Conservation (phyloP, 1,140 invertebrate species). For the Drosophila serrata region DNA sequence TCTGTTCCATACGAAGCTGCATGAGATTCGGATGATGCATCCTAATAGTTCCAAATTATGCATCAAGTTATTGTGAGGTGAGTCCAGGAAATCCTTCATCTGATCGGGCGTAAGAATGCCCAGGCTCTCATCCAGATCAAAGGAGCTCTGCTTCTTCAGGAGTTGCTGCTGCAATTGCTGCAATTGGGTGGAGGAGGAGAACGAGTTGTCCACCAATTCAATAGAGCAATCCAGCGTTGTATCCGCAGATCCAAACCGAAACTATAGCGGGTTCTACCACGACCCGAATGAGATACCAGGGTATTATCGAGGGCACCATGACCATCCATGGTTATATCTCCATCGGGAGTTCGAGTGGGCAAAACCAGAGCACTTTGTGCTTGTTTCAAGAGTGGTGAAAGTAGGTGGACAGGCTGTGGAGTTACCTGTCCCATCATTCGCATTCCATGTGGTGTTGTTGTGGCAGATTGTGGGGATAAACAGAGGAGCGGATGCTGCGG, state of each 20-base stretch:
- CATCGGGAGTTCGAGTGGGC: slow-evolving; percentile 76
- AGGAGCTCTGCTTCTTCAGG: slow-evolving; percentile 90
- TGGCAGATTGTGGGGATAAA: slow-evolving; percentile 67
- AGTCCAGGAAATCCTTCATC: slow-evolving; percentile 88
- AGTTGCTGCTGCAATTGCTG: slow-evolving; percentile 75
- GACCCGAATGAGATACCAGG: slow-evolving; percentile 20
- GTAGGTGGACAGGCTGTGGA: slow-evolving; percentile 64
- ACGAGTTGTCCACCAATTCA: slow-evolving; percentile 78
- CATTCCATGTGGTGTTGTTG: slow-evolving; percentile 53
- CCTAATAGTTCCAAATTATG: slow-evolving; percentile 86
- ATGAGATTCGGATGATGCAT: slow-evolving; percentile 52
- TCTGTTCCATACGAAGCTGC: slow-evolving; percentile 88
- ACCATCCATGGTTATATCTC: slow-evolving; percentile 32
- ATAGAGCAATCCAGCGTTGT: slow-evolving; percentile 79
- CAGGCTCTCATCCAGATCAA: slow-evolving; percentile 92
- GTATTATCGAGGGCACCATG: slow-evolving; percentile 35
- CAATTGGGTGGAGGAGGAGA: slow-evolving; percentile 64
- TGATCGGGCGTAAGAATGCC: slow-evolving; percentile 94
- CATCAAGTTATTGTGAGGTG: slow-evolving; percentile 85
- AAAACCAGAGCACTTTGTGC: slow-evolving; percentile 76
- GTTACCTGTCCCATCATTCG: slow-evolving; percentile 48
- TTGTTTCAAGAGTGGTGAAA: slow-evolving; percentile 69
- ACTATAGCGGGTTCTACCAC: slow-evolving; percentile 63
- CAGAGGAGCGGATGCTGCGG: slow-evolving; percentile 61
- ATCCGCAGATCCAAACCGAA: slow-evolving; percentile 80